Evolutionary conservation across 2,888 invertebrate species (phyloP).

Genomic region (Dryobota labecula): DNA sequence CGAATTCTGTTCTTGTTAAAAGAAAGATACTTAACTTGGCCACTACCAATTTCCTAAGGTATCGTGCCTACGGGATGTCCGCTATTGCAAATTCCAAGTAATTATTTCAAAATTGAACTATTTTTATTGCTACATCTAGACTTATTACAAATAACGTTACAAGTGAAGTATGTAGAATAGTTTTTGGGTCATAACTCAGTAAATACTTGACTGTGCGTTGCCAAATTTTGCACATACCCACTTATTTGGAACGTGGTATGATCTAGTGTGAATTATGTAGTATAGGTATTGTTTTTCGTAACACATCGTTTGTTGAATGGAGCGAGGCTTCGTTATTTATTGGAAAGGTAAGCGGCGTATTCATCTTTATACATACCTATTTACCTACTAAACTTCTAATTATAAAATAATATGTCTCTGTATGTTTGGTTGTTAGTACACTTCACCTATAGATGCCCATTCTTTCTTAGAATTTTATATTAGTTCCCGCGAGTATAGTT

Average conservation of each 20-base stretch:
- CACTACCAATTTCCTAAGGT: neutral
- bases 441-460: neutral
- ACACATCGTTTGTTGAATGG: conserved; percentile 17
- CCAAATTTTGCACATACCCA: conserved; percentile 35
- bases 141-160: conserved; percentile 24
- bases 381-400: neutral
- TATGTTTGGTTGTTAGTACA: neutral
- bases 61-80: conserved; percentile 18
- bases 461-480: neutral
- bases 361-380: neutral
- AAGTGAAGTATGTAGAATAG: conserved; percentile 9
- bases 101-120: conserved; percentile 37
- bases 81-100: conserved; percentile 31
- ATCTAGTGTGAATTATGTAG: conserved; percentile 35
- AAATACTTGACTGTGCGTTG: conserved; percentile 25
- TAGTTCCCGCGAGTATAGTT: neutral
- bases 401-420: neutral
- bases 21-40: neutral
- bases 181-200: conserved; percentile 38
- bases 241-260: conserved; percentile 8
- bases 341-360: neutral
- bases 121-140: conserved; percentile 38
- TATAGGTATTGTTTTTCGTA: conserved; percentile 13
- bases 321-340: conserved; percentile 15
- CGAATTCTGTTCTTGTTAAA: neutral